Base-by-base conservation (phyloP, 2,113 vertebrate genomes). In the Dascyllus trimaculatus region DNA sequence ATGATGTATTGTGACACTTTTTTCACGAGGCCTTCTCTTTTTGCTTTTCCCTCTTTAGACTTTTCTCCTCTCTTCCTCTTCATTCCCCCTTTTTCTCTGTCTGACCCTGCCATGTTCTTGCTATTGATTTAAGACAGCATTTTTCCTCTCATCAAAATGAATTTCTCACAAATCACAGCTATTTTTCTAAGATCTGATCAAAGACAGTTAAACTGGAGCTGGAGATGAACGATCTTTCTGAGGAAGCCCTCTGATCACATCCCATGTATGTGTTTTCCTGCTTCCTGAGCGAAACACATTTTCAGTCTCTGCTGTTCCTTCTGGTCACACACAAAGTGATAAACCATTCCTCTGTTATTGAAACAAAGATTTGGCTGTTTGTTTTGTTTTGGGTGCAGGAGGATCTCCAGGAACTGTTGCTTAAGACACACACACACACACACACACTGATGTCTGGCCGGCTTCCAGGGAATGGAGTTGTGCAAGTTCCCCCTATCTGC, bases 361-460 rank as follows among this genome's bases (percentile, higher is more conserved):
- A 82, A 87, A 84, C 64, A 84, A 66, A 71, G 68, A 70, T 66
- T 40, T 73, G 32, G 29, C 25, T 71, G 71, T 85, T 87, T 86
- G 84, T 83, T 85, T 81, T 82, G 54, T 81, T 89, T 86, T 61
- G 71, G 71, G 71, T 81, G 78, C 58, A 70, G 21, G 5, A 71
- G 71, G 19, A 85, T 74, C 72, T 90, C 82, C 80, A 84, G 77
- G 86, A 89, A 86, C n/a, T 78, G 71, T 88, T 85, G 72, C 79
- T 54, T 38, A 64, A 86, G 59, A 76, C 46, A 60, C 66, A 56
- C 32, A 71, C 40, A 76, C 46, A 60, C 66, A 56, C 32, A 76
- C 46, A 60, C 66, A 56, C 32, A 71, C 40, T 32, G 54, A 0
- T 56, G n/a, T n/a, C 21, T 77, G 59, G 68, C 64, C 57, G n/a